These are phyloP conservation scores for Choreutis nemorana DNA, from an alignment of 2,888 invertebrate genomes.

Conservation along the genomic window DNA sequence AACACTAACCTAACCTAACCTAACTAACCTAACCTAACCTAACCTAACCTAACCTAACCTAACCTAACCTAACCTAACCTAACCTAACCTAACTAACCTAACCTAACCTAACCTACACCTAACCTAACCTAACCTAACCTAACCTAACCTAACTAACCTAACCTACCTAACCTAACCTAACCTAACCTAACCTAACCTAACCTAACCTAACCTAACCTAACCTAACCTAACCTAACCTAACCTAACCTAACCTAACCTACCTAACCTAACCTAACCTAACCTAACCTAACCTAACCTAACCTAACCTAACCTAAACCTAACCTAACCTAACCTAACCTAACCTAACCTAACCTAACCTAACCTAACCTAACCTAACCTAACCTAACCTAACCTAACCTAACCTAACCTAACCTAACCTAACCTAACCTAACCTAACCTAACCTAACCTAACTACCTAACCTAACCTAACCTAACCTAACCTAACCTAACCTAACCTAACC, in stretches of 20 bases:
- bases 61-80: constrained; percentile 13
- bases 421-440: constrained; percentile 6
- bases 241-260: constrained; percentile 7
- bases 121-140: constrained; percentile 11
- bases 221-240: constrained; percentile 5
- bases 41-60: constrained; percentile 12
- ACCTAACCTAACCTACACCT: constrained; percentile 12
- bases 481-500: constrained; percentile 6
- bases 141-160: constrained; percentile 10
- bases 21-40: constrained; percentile 5
- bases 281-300: constrained; percentile 8
- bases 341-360: constrained; percentile 6
- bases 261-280: constrained; percentile 7
- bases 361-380: constrained; percentile 6
- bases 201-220: constrained; percentile 6
- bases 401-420: constrained; percentile 5
- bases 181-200: constrained; percentile 7
- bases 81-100: constrained; percentile 13
- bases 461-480: constrained; percentile 5
- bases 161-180: constrained; percentile 7
- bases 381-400: constrained; percentile 5
- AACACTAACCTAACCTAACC: constrained; percentile 4
- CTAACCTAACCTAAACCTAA: constrained; percentile 8
- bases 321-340: constrained; percentile 8
- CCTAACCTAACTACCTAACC: constrained; percentile 3